A percentile compares a stretch with the other conserved stretches of the same genome.
Conservation (phyloP, 92 coral and sea anemone species). For the Phymanthus crucifer region DNA sequence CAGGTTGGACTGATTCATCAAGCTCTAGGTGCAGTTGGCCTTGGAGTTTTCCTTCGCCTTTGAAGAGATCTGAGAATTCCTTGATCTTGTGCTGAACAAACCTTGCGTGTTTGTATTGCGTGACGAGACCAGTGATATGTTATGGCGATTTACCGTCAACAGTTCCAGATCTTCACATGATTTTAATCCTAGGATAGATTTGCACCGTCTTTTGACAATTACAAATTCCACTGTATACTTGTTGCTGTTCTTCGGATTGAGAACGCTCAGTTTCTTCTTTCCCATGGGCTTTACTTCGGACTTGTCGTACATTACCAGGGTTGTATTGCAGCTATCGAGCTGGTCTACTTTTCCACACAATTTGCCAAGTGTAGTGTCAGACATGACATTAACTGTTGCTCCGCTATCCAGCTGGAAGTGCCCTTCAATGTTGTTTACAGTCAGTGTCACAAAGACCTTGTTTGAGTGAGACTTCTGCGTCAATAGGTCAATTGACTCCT, state of each 20-base stretch:
- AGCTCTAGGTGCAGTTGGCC: slow-evolving; percentile 7
- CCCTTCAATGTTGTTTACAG: slow-evolving; percentile 40
- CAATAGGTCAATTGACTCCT: slow-evolving; percentile 19
- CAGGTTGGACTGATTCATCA: slow-evolving; percentile 3
- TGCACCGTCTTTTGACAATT: slow-evolving; percentile 33
- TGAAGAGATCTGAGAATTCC: slow-evolving; percentile 29
- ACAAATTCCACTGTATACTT: slow-evolving; percentile 50
- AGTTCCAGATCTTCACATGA: slow-evolving; percentile 30
- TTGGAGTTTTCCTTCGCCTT: slow-evolving; percentile 43
- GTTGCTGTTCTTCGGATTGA: slow-evolving; percentile 50
- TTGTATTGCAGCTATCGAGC: slow-evolving; percentile 13
- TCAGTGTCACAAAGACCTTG: slow-evolving; percentile 46
- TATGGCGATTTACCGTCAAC: slow-evolving; percentile 22
- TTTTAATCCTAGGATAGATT: slow-evolving; percentile 31
- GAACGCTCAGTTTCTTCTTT: slow-evolving; percentile 42
- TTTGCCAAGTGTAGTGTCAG: slow-evolving; percentile 1
- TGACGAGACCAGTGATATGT: slow-evolving; percentile 6
- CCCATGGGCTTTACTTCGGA: slow-evolving; percentile 51
- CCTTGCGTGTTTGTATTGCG: not conserved
- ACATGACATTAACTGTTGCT: slow-evolving; percentile 52
- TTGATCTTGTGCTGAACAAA: too few species aligned
- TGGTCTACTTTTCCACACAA: not conserved
- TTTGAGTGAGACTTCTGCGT: slow-evolving; percentile 10
- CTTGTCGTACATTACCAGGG: slow-evolving; percentile 47
- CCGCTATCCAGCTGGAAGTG: slow-evolving; percentile 58